phyloP scores from a whole-genome alignment of 1,140 invertebrate species.

The Parapsyche elsis region DNA sequence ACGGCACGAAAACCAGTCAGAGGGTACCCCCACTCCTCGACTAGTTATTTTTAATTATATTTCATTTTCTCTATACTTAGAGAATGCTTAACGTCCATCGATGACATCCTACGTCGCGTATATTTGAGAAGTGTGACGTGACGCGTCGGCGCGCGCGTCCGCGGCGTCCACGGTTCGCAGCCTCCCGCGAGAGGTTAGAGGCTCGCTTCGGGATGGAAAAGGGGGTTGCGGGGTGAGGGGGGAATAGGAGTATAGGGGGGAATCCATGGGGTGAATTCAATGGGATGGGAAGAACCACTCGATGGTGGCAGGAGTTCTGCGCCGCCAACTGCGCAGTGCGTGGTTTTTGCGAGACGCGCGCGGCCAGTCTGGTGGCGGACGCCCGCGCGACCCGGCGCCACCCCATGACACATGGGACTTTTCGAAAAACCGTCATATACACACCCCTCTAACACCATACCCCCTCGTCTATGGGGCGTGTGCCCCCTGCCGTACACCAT shows the following conservation, averaged over 20 bases:
- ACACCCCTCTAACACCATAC: neutral
- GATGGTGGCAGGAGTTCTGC: conserved; percentile 24
- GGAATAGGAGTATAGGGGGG: neutral
- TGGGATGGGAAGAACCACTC: conserved; percentile 18
- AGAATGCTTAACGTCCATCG: too few species aligned
- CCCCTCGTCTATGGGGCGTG: neutral
- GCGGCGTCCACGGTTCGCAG: too few species aligned
- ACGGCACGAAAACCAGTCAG: too few species aligned
- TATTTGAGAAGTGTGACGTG: too few species aligned
- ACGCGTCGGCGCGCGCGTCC: too few species aligned
- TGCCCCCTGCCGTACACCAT: neutral
- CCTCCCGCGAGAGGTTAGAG: neutral
- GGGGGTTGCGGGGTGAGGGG: neutral
- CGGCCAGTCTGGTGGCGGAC: conserved; percentile 49
- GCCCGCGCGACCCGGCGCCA: conserved; percentile 35
- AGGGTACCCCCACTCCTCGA: too few species aligned
- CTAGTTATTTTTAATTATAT: too few species aligned
- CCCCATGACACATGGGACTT: conserved; percentile 31
- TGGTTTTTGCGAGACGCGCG: neutral
- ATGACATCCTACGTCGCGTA: too few species aligned
- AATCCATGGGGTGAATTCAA: conserved; percentile 5
- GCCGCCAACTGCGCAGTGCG: conserved; percentile 43
- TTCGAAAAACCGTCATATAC: neutral
- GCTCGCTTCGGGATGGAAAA: neutral
- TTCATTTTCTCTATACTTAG: too few species aligned